Percentiles rank a stretch among this genome's conserved stretches.
Evolutionary conservation across 2,888 invertebrate species (phyloP).

Genomic region (Stenodema calcarata): DNA sequence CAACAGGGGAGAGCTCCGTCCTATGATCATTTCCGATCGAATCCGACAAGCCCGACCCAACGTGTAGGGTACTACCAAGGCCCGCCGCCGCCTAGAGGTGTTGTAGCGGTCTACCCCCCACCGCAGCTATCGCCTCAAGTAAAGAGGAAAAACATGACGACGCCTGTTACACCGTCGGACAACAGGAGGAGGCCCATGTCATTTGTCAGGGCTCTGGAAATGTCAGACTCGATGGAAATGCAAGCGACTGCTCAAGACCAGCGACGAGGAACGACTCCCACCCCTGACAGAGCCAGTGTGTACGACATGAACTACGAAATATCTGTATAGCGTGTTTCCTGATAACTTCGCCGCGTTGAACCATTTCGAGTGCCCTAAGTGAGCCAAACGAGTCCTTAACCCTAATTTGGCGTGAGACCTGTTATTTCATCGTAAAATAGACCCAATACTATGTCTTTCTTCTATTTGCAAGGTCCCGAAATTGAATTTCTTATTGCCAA

Average conservation of each 20-base stretch:
- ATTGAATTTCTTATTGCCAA: neutral
- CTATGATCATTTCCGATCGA: constrained; percentile 68
- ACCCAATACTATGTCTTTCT: constrained; percentile 2
- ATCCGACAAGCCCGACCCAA: constrained; percentile 77
- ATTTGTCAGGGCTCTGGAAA: constrained; percentile 87
- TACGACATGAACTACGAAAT: constrained; percentile 96
- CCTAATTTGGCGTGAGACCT: neutral
- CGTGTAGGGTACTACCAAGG: constrained; percentile 62
- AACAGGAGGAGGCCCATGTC: constrained; percentile 78
- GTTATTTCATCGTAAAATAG: neutral
- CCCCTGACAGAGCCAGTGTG: constrained; percentile 85
- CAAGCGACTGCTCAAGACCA: constrained; percentile 57
- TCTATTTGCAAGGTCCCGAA: neutral
- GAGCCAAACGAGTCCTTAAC: neutral
- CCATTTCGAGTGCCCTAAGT: neutral
- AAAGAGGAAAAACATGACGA: constrained; percentile 64
- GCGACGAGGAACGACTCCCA: constrained; percentile 66
- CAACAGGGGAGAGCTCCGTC: constrained; percentile 62
- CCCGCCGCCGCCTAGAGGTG: constrained; percentile 66
- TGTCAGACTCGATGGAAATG: constrained; percentile 88
- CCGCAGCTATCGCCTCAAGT: constrained; percentile 66
- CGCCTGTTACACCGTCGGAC: constrained; percentile 62
- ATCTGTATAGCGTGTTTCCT: constrained; percentile 72
- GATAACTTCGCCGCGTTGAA: neutral
- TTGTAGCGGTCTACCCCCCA: constrained; percentile 73